Percentiles rank a stretch among this genome's conserved stretches.
These are phyloP conservation scores for Coendou prehensilis DNA, from an alignment of 2,797 vertebrate genomes.

Conservation along the genomic window DNA sequence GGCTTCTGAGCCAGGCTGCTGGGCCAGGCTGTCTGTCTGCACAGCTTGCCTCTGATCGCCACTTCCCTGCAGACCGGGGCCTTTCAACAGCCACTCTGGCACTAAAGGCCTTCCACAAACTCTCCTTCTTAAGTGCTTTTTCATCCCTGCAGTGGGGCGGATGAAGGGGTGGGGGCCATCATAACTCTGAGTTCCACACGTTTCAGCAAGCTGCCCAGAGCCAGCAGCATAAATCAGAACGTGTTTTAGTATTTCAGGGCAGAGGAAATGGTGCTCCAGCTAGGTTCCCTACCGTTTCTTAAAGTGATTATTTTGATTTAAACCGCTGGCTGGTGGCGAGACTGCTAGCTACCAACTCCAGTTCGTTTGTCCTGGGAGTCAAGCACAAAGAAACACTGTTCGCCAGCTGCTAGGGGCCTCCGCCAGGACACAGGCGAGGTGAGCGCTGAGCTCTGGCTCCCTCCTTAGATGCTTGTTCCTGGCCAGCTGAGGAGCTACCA, in stretches of 20 bases:
- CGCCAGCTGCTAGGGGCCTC: background rate
- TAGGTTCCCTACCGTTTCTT: constrained; percentile 75
- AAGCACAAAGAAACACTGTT: constrained; percentile 80
- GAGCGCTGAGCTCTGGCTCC: background rate
- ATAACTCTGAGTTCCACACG: background rate
- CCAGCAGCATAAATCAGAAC: constrained; percentile 58
- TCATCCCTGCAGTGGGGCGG: constrained; percentile 12
- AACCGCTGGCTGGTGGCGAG: constrained; percentile 70
- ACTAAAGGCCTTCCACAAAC: constrained; percentile 26
- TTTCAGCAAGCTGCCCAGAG: background rate
- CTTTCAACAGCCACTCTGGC: constrained; percentile 60
- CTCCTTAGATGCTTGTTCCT: constrained; percentile 53
- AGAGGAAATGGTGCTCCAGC: constrained; percentile 67
- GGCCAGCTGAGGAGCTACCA: background rate
- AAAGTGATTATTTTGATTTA: constrained; percentile 82
- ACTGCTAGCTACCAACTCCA: constrained; percentile 49
- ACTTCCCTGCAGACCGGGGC: background rate
- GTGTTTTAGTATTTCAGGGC: constrained; percentile 53
- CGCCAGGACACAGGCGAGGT: background rate
- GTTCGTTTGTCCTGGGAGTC: constrained; percentile 52
- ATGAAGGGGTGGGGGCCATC: background rate
- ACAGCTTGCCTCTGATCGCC: background rate
- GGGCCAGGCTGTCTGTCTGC: background rate
- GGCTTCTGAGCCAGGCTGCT: background rate
- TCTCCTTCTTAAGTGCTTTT: constrained; percentile 54